Evolutionary conservation across 2,113 vertebrate genomes (phyloP).

Genomic region (Panurus biarmicus): DNA sequence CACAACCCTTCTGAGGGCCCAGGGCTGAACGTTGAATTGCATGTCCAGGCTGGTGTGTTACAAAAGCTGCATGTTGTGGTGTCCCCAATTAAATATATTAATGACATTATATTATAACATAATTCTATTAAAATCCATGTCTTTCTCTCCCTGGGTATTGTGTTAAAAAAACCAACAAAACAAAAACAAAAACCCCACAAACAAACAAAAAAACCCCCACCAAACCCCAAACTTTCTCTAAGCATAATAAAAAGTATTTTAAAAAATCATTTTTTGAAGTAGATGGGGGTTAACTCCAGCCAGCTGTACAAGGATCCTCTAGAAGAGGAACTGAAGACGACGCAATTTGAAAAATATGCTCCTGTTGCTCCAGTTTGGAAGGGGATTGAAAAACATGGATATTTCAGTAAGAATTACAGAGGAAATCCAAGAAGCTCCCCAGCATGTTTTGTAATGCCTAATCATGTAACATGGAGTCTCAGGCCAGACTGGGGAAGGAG

Average conservation of each 20-base stretch:
- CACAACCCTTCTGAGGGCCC: fast-evolving
- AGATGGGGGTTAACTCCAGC: not conserved
- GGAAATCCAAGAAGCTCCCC: not conserved
- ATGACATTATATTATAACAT: not conserved
- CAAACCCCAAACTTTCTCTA: not conserved
- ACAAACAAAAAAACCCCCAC: too few species aligned
- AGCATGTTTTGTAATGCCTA: not conserved
- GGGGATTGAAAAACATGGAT: not conserved
- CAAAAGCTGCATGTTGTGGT: not conserved
- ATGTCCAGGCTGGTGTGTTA: not conserved
- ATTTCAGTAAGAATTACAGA: not conserved
- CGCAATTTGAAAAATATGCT: not conserved
- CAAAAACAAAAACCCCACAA: not conserved
- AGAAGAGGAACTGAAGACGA: not conserved
- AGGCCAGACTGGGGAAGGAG: not conserved
- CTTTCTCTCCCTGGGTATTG: not conserved
- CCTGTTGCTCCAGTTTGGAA: not conserved
- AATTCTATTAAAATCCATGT: not conserved
- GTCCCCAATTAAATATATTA: not conserved
- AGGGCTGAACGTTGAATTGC: not conserved
- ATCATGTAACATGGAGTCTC: not conserved
- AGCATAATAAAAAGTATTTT: not conserved
- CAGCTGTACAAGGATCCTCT: not conserved
- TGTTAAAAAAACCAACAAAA: too few species aligned
- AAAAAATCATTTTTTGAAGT: not conserved